A percentile compares a stretch with the other conserved stretches of the same genome.
Evolutionary conservation across 1,140 invertebrate species (phyloP).

Genomic region (Caenorhabditis brenneri): DNA sequence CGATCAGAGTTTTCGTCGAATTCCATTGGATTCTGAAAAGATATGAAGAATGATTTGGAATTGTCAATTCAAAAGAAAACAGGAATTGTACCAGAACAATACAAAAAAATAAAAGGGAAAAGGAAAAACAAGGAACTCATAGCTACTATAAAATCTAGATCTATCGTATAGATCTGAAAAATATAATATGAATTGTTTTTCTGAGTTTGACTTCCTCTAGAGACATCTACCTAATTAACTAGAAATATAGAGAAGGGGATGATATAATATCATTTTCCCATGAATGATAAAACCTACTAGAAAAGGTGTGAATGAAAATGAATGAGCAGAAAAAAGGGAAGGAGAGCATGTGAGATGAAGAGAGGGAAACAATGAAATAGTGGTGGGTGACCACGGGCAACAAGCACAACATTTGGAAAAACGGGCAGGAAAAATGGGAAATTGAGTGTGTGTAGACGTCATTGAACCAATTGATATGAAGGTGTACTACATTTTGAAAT

Average conservation of each 20-base stretch:
- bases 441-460: neutral
- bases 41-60: neutral
- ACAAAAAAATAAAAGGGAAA: neutral
- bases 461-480: neutral
- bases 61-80: neutral
- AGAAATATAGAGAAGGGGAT: neutral
- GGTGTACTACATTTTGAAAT: too few species aligned
- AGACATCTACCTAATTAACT: neutral
- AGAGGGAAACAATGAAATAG: neutral
- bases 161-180: neutral
- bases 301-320: neutral
- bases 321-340: neutral
- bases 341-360: neutral
- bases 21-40: slow-evolving; percentile 13
- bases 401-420: neutral
- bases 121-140: neutral
- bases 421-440: neutral
- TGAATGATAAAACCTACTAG: neutral
- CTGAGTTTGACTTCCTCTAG: slow-evolving; percentile 5
- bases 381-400: neutral
- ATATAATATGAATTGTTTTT: neutral
- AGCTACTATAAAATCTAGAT: neutral
- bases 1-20: slow-evolving; percentile 3
- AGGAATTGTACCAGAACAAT: neutral
- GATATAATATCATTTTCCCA: too few species aligned